These are phyloP conservation scores for Exocentrus adspersus DNA, from an alignment of 2,888 invertebrate genomes.

Conservation along the genomic window DNA sequence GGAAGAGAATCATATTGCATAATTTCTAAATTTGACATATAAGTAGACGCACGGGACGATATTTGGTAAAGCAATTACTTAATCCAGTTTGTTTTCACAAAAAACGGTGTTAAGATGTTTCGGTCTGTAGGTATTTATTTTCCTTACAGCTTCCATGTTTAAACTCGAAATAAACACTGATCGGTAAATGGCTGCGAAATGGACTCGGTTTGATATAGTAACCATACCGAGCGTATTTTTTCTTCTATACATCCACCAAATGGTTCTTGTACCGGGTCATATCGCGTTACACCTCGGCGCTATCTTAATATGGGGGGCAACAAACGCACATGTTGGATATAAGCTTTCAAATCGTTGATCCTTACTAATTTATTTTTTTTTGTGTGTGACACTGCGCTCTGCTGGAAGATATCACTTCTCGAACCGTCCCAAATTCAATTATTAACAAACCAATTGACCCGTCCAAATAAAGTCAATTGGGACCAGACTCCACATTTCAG, in stretches of 20 bases:
- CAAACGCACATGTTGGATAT: not conserved
- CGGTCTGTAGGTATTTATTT: constrained; percentile 4
- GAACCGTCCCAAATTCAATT: not conserved
- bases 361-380: no score
- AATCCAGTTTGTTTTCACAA: not conserved
- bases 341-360: no score
- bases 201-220: no score
- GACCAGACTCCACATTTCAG: not conserved
- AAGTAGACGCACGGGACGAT: no score
- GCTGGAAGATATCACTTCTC: no score
- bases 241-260: not conserved
- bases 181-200: constrained; percentile 2
- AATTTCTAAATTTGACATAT: not conserved
- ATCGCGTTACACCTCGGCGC: not conserved
- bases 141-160: constrained; percentile 7
- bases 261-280: not conserved
- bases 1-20: not conserved
- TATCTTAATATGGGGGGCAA: not conserved
- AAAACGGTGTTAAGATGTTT: not conserved
- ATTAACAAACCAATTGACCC: not conserved
- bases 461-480: not conserved
- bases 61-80: not conserved
- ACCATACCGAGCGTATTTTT: no score
- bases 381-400: no score
- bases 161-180: constrained; percentile 5